Conservation (phyloP, 2,888 invertebrate species). For the Stictocephala bisonia region DNA sequence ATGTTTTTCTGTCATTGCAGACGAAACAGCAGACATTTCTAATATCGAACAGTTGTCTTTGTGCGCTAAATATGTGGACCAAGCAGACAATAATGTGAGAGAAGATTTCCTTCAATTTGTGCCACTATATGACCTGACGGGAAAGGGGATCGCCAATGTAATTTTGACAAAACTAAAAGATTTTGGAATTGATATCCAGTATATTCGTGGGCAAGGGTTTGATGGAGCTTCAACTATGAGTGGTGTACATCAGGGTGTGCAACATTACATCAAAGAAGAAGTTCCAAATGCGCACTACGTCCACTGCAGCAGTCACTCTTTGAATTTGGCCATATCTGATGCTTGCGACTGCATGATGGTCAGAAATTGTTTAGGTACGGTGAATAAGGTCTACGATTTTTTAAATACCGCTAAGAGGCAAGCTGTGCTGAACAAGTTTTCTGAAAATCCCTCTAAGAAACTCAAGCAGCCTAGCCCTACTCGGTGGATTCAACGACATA, state of each 20-base stretch:
- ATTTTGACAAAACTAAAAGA: constrained; percentile 10
- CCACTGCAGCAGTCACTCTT: constrained; percentile 44
- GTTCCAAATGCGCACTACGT: constrained; percentile 41
- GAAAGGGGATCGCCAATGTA: neutral
- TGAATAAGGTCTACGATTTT: constrained; percentile 19
- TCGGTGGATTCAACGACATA: constrained; percentile 26
- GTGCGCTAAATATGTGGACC: neutral
- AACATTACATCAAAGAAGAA: constrained; percentile 39
- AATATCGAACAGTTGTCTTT: constrained; percentile 7
- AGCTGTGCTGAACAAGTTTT: constrained; percentile 14
- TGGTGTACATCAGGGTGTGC: too few relatives aligned
- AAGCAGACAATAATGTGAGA: neutral
- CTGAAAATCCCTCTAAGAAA: neutral
- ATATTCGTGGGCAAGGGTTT: constrained; percentile 14
- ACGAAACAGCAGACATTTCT: constrained; percentile 10
- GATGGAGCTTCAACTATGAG: constrained; percentile 21
- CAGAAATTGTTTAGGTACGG: constrained; percentile 23
- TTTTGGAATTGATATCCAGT: neutral
- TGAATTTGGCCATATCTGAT: constrained; percentile 45
- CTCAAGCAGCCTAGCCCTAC: constrained; percentile 16
- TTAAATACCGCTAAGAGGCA: constrained; percentile 19
- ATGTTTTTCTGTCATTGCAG: constrained; percentile 32
- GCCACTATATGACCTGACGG: constrained; percentile 10
- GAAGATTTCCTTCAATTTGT: constrained; percentile 20
- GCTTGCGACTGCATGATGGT: neutral